phyloP scores from a whole-genome alignment of 1,140 invertebrate species.

The Polyergus mexicanus region DNA sequence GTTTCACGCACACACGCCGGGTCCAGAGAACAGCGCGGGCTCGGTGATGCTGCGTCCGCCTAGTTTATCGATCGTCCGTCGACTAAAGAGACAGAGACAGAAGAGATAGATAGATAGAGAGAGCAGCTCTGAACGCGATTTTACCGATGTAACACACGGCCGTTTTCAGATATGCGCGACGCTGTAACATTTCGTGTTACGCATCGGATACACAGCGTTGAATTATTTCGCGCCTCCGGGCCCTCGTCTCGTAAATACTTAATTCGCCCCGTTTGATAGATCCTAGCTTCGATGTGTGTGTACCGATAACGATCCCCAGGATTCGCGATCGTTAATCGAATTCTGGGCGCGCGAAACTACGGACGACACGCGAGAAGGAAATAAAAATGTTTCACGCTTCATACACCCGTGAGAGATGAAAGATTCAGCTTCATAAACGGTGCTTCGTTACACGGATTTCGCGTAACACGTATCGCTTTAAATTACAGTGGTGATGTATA shows the following conservation, averaged over 20 bases:
- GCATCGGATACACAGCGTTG: not conserved
- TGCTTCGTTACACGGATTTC: not conserved
- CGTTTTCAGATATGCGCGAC: slow-evolving; percentile 40
- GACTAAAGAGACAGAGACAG: not conserved
- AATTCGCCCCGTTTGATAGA: slow-evolving; percentile 42
- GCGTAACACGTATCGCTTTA: slow-evolving; percentile 15
- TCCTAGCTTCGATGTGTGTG: not conserved
- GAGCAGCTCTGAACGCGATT: slow-evolving; percentile 11
- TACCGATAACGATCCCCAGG: not conserved
- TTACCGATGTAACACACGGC: slow-evolving; percentile 36
- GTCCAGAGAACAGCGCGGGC: slow-evolving; percentile 22
- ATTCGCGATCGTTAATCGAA: slow-evolving; percentile 50
- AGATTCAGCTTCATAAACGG: slow-evolving; percentile 33
- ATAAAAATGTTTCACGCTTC: slow-evolving; percentile 48
- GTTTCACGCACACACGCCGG: slow-evolving; percentile 18
- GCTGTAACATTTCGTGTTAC: slow-evolving; percentile 9
- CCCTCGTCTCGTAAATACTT: slow-evolving; percentile 23
- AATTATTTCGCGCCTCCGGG: slow-evolving; percentile 46
- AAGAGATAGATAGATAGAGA: not conserved
- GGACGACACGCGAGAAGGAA: slow-evolving; percentile 51
- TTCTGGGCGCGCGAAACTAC: slow-evolving; percentile 17
- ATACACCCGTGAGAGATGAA: slow-evolving; percentile 26
- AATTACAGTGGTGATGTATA: not conserved
- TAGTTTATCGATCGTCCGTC: slow-evolving; percentile 51
- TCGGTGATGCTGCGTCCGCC: slow-evolving; percentile 47